Evolutionary conservation across 2,797 vertebrate species (phyloP).

Genomic region (Florisuga fusca): DNA sequence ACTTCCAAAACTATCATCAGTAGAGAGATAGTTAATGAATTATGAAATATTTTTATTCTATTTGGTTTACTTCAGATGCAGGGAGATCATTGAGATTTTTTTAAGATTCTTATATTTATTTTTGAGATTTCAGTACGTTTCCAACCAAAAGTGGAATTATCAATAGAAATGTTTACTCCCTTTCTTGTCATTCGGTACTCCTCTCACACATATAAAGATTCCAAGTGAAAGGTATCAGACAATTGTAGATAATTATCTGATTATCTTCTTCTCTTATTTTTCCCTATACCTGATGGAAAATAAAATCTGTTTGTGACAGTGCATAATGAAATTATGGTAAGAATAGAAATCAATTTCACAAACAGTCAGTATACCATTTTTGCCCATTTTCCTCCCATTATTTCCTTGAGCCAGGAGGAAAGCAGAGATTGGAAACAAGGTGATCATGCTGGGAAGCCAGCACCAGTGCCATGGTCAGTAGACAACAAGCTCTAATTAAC

Average conservation of each 20-base stretch:
- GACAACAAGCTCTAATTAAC: neutral
- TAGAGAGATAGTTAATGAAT: constrained; percentile 3
- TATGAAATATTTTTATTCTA: neutral
- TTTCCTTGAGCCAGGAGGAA: constrained; percentile 44
- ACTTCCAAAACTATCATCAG: neutral
- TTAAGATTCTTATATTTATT: neutral
- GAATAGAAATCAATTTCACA: constrained; percentile 45
- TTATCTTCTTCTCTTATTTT: neutral
- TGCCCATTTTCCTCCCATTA: neutral
- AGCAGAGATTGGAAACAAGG: neutral
- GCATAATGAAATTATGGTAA: constrained; percentile 32
- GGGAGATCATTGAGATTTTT: neutral
- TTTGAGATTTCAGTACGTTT: neutral
- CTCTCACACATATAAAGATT: neutral
- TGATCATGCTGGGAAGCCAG: neutral
- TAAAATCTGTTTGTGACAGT: constrained; percentile 8
- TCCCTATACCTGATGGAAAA: constrained; percentile 6
- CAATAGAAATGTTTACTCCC: constrained; percentile 37
- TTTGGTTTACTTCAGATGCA: constrained; percentile 35
- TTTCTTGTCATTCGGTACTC: neutral
- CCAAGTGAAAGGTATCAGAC: neutral
- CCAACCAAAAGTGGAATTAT: neutral
- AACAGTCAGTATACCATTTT: neutral
- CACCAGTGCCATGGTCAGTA: neutral
- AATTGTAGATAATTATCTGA: neutral